phyloP scores from a whole-genome alignment of 2,888 invertebrate genomes.

The Meiosimyza platycephala region DNA sequence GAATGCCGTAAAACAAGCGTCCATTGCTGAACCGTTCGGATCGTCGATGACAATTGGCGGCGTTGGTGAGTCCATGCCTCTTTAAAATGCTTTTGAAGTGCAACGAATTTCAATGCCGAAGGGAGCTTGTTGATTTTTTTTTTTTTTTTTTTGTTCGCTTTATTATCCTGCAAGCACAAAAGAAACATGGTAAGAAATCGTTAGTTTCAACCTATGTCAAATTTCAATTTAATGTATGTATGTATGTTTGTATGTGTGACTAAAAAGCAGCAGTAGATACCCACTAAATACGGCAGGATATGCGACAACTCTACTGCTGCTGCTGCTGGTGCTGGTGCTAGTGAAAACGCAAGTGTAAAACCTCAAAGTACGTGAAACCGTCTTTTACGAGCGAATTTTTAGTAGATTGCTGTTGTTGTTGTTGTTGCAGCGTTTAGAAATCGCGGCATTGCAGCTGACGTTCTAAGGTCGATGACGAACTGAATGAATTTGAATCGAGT shows the following conservation, averaged over 20 bases:
- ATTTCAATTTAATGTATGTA: too few species aligned
- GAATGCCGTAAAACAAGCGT: slow-evolving; percentile 91
- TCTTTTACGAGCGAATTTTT: too few species aligned
- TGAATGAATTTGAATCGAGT: too few species aligned
- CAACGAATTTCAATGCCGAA: slow-evolving; percentile 25
- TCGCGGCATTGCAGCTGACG: slow-evolving; percentile 17
- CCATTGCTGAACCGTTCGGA: slow-evolving; percentile 78
- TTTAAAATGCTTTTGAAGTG: slow-evolving; percentile 31
- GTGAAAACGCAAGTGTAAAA: too few species aligned
- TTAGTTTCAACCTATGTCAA: too few species aligned
- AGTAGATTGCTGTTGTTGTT: too few species aligned
- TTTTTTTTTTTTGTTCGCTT: background rate
- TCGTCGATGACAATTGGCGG: slow-evolving; percentile 68
- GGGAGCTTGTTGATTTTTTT: background rate
- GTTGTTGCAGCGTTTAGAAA: background rate
- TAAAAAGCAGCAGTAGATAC: background rate
- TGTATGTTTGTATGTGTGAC: background rate
- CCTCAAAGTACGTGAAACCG: too few species aligned
- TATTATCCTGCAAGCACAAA: too few species aligned
- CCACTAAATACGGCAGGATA: too few species aligned
- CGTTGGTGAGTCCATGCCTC: slow-evolving; percentile 65
- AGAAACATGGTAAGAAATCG: too few species aligned
- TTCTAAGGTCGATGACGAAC: slow-evolving; percentile 29
- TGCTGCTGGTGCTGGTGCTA: too few species aligned
- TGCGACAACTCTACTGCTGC: too few species aligned